Evolutionary conservation across 2,113 vertebrate species (phyloP), one percentile per base, ranked within the genome.

Genomic region (Notechis scutatus): DNA sequence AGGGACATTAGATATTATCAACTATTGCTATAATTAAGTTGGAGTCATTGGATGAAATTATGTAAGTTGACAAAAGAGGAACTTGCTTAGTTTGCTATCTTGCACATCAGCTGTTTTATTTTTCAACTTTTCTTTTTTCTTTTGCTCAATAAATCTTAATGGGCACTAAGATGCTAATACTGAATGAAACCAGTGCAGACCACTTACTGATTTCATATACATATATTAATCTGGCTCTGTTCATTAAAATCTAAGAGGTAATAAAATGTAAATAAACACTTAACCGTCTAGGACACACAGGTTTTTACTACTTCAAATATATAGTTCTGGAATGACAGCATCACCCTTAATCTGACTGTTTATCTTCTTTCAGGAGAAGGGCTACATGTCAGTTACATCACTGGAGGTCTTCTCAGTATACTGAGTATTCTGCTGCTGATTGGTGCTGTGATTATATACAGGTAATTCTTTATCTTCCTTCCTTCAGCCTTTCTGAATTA

Each of bases 371-470:
- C 91, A 99, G 99, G 98, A 85, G 99, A 98, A 97, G 98, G 99
- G 64, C 98, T 99, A 91, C 99, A 99, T 0, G 97, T 99, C 97
- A 99, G 99, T 96, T 99, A 99, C 11, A 97, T 99, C 95, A 98
- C 99, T 10, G 99, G 99, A 86, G 98, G 99, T 87, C 98, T 99
- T 92, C 98, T 99, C 92, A 99, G 98, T 61, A 96, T 99, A 93
- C 96, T 99, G 95, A 98, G 99, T 55, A 98, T 99, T 95, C 97
- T 99, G 93, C 97, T 99, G 95, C 97, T 99, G 95, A 99, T 99
- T 23, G 98, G 98, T 23, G 98, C 98, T 88, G 97, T 99, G 94
- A 98, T 99, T 93, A 98, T 99, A 90, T 99, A 99, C 97, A 99
- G 99, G 99, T 99, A 95, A 96, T 97, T 88, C 88, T 23, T 18